Evolutionary conservation across 2,888 invertebrate genomes (phyloP), one percentile per base, ranked within the genome.

Genomic region (Campopleginae sp.): DNA sequence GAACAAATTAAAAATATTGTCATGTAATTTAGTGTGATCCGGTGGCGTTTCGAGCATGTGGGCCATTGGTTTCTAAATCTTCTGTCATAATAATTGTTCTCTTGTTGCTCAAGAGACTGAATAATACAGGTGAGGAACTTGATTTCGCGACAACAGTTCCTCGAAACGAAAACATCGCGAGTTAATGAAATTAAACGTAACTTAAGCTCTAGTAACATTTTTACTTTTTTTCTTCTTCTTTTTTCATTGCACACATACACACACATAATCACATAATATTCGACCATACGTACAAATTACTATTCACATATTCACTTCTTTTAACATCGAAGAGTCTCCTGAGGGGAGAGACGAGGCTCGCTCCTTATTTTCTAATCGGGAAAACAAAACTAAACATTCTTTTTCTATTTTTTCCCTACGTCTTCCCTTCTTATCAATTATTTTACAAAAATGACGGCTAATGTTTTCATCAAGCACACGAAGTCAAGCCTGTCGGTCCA

Each of bases 121-220:
- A 72, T 71, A 65, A 75, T 74, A 82, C 74, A 82, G 72, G 71
- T 23, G 63, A 75, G 71, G 74, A 82, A 82, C 79, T 66, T 46
- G 58, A 51, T 51, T 58, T 76, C 33, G 76, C 82, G 75, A 79
- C 42, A 70, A 79, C 42, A 70, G 74, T 76, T 46, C 65, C 61
- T 75, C 74, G 54, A 38, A 79, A 78, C 54, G 61, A 78, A 85
- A 66, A 27, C 23, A 66, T 65, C 84, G 66, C 80, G 31, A 65
- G 54, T 68, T 76, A 68, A 23, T 38, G 38, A 38, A 38, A 12
- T 38, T 33, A 46, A 75, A 63, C 61, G 27, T 27, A 38, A 65
- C 46, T 38, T 51, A 46, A 48, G 33, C 12, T 71, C n/a, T 31
- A 51, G 31, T 65, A 66, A 76, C 48, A 33, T 48, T 51, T 76